These are phyloP conservation scores for Tigriopus californicus DNA, from an alignment of 2,888 invertebrate genomes.

Conservation along the genomic window DNA sequence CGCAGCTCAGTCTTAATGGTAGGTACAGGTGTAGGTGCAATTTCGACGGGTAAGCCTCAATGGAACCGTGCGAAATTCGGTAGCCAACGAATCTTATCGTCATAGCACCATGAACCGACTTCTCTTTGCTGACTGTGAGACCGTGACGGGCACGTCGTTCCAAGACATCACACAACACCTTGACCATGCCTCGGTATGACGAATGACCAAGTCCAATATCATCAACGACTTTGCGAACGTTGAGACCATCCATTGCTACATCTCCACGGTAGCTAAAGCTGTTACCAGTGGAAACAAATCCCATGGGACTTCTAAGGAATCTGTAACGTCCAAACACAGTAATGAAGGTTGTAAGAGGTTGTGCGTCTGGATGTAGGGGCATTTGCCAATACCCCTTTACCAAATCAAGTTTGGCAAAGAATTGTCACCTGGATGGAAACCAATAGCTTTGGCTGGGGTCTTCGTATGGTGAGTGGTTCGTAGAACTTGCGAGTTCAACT, in stretches of 20 bases:
- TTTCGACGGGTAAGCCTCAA: too few species aligned
- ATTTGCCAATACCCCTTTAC: constrained; percentile 14
- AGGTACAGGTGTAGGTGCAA: too few species aligned
- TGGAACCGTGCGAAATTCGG: too few species aligned
- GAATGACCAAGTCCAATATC: background rate
- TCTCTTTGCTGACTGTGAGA: too few species aligned
- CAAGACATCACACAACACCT: too few species aligned
- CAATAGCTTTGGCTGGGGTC: constrained; percentile 5
- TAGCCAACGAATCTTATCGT: too few species aligned
- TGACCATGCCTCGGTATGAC: background rate
- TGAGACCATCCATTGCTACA: constrained; percentile 5
- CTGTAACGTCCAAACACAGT: background rate
- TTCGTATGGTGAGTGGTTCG: constrained; percentile 9
- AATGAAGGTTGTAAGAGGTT: constrained; percentile 8
- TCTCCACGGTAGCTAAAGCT: constrained; percentile 13
- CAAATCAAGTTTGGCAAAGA: constrained; percentile 12
- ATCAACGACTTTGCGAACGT: constrained; percentile 11
- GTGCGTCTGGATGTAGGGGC: background rate
- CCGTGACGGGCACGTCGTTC: too few species aligned
- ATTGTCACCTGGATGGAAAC: background rate
- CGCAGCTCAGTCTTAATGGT: too few species aligned
- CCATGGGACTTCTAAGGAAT: constrained; percentile 10
- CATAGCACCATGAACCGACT: too few species aligned
- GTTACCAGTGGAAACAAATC: constrained; percentile 9
- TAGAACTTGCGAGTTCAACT: constrained; percentile 11